Evolutionary conservation across 2,888 invertebrate genomes (phyloP).

Genomic region (Julus scandinavius): DNA sequence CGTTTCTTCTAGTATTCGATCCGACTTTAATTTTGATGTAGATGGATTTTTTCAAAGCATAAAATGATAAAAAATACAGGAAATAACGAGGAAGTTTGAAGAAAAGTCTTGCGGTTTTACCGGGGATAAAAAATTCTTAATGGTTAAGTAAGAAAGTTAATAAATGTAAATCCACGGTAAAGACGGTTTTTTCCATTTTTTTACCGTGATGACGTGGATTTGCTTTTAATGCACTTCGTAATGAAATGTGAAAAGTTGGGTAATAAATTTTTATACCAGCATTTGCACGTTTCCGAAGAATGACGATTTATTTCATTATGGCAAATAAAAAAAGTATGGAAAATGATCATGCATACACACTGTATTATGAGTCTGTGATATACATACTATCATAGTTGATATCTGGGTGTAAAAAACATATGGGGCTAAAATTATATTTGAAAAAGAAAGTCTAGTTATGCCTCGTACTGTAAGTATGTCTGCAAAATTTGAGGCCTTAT

Average conservation of each 20-base stretch:
- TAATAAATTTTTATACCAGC: neutral
- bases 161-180: neutral
- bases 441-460: too few species aligned
- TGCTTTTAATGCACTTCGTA: conserved; percentile 20
- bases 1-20: neutral
- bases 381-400: too few species aligned
- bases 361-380: neutral
- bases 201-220: neutral
- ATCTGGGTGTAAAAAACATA: too few species aligned
- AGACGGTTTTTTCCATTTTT: neutral
- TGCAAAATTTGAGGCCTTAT: too few species aligned
- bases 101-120: neutral
- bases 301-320: neutral
- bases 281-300: neutral
- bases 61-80: neutral
- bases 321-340: neutral
- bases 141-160: neutral
- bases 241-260: neutral
- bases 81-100: neutral
- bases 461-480: too few species aligned
- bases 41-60: neutral
- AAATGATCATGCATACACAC: neutral
- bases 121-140: neutral
- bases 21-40: neutral
- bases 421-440: too few species aligned